These are phyloP conservation scores for Pangasius mekongensis DNA, from an alignment of 2,797 vertebrate species.

Conservation along the genomic window DNA sequence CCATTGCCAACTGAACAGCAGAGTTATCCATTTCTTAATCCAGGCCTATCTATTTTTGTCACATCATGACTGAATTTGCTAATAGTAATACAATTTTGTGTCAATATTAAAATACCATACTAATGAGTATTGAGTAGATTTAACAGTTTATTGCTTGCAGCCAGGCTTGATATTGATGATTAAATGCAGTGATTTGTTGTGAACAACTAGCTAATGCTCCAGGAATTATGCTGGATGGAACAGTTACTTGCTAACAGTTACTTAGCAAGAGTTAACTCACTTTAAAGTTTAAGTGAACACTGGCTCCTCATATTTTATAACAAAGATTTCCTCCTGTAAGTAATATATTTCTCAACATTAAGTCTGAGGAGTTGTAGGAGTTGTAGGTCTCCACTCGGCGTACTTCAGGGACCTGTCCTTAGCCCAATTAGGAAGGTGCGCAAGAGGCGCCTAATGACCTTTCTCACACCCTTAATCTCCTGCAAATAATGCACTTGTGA, in stretches of 20 bases:
- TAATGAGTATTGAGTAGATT: background rate
- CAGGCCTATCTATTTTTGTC: constrained; percentile 63
- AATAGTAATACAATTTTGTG: background rate
- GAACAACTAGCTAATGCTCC: background rate
- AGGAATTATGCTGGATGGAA: background rate
- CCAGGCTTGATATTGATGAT: background rate
- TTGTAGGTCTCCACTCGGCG: background rate
- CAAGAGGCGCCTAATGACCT: constrained; percentile 88
- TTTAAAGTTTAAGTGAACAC: background rate
- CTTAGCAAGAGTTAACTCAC: background rate
- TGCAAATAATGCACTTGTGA: constrained; percentile 89
- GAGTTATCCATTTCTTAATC: background rate
- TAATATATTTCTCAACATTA: background rate
- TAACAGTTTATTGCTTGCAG: background rate
- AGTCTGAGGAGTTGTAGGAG: background rate
- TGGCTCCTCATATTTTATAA: background rate
- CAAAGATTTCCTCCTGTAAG: background rate
- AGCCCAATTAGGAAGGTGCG: constrained; percentile 90
- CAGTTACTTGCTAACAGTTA: background rate
- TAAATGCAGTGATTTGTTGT: background rate
- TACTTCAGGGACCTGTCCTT: constrained; percentile 82
- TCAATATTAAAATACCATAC: background rate
- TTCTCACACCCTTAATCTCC: constrained; percentile 89
- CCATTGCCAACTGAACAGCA: background rate
- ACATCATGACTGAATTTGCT: constrained; percentile 77